phyloP scores from a whole-genome alignment of 1,140 invertebrate species.

The Eurytemora carolleeae region DNA sequence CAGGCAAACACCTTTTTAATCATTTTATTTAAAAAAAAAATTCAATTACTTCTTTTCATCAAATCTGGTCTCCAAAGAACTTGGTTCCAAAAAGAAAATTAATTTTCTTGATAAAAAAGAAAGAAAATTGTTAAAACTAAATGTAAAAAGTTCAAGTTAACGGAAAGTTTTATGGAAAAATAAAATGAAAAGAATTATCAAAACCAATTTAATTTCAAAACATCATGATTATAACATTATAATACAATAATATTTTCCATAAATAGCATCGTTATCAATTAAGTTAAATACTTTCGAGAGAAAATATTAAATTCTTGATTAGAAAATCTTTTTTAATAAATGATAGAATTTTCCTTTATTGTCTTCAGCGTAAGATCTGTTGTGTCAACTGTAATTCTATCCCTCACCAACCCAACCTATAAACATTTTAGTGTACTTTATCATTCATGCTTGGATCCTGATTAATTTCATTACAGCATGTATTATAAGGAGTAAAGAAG shows the following conservation, averaged over 20 bases:
- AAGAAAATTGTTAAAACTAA: background rate
- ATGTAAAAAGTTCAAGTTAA: background rate
- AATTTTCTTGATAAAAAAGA: background rate
- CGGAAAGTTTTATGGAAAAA: background rate
- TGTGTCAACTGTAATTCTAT: conserved; percentile 60
- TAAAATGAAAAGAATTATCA: background rate
- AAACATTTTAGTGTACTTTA: too few species aligned
- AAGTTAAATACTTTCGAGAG: background rate
- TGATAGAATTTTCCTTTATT: conserved; percentile 57
- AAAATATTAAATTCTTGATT: background rate
- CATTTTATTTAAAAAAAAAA: too few species aligned
- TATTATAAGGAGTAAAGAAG: too few species aligned
- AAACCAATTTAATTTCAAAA: background rate
- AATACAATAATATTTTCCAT: background rate
- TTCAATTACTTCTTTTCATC: too few species aligned
- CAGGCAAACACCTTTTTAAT: background rate
- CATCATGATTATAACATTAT: background rate
- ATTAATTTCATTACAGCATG: too few species aligned
- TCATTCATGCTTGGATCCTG: too few species aligned
- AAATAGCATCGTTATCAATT: background rate
- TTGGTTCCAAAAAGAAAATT: background rate
- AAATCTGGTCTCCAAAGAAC: too few species aligned
- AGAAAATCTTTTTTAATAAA: background rate
- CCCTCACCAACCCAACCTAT: conserved; percentile 74
- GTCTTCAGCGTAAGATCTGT: conserved; percentile 61